phyloP scores from a whole-genome alignment of 1,140 invertebrate species.

The Centruroides sculpturatus region DNA sequence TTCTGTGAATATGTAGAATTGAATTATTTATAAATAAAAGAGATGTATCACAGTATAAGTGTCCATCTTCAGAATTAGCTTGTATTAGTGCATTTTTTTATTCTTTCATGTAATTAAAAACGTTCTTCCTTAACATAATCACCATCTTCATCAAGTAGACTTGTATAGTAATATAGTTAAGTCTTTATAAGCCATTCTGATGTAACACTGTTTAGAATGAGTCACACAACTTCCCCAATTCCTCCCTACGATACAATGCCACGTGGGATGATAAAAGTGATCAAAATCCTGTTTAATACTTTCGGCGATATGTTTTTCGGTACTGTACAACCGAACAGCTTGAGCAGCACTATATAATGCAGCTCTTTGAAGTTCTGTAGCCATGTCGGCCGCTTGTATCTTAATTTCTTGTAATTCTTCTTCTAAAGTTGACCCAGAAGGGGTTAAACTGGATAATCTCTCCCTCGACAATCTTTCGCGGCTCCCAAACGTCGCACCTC shows the following conservation, averaged over 20 bases:
- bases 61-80: no score
- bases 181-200: constrained; percentile 21
- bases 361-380: constrained; percentile 20
- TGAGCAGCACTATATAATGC: constrained; percentile 20
- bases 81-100: no score
- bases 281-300: constrained; percentile 24
- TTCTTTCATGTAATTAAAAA: constrained; percentile 6
- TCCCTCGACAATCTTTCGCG: no score
- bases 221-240: constrained; percentile 24
- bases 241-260: constrained; percentile 23
- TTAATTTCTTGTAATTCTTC: constrained; percentile 12
- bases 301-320: constrained; percentile 23
- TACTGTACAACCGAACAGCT: constrained; percentile 18
- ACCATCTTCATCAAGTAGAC: constrained; percentile 16
- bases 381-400: constrained; percentile 23
- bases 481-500: no score
- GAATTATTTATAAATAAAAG: no score
- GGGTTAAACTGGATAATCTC: no score
- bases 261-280: constrained; percentile 20
- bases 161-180: constrained; percentile 21
- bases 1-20: no score
- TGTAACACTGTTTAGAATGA: constrained; percentile 21
- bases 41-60: no score
- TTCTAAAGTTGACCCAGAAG: no score
- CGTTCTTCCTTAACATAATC: neutral